These are phyloP conservation scores for Odobenus rosmarus DNA, from an alignment of 2,113 vertebrate species.

Conservation along the genomic window DNA sequence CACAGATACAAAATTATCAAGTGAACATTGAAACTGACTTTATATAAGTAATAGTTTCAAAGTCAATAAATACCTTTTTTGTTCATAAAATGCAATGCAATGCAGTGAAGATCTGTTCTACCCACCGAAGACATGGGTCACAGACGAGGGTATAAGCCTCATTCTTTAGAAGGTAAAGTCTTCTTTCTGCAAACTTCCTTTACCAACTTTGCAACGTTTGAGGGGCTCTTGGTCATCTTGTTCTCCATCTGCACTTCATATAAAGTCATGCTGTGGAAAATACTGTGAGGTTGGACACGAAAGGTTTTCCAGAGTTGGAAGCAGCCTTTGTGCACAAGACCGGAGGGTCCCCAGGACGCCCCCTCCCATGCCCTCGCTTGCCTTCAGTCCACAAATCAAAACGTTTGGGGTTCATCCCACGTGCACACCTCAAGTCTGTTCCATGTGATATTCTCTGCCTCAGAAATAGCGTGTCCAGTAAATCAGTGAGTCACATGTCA, in stretches of 20 bases:
- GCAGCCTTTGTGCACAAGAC: neutral
- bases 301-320: neutral
- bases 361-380: neutral
- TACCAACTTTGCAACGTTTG: neutral
- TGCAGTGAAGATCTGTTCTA: too few relatives aligned
- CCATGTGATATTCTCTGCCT: neutral
- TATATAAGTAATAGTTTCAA: neutral
- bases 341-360: neutral
- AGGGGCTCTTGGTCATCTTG: neutral
- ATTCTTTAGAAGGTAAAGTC: neutral
- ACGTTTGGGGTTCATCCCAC: neutral
- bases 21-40: neutral
- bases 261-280: neutral
- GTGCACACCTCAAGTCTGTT: neutral
- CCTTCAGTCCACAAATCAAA: neutral
- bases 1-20: neutral
- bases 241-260: neutral
- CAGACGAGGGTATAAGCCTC: neutral
- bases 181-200: neutral
- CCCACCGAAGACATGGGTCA: neutral
- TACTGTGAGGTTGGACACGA: accelerated
- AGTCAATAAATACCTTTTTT: neutral
- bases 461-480: neutral
- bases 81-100: neutral
- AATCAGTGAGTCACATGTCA: neutral